Evolutionary conservation across 1,140 invertebrate species (phyloP).

Genomic region (Anastrepha obliqua): DNA sequence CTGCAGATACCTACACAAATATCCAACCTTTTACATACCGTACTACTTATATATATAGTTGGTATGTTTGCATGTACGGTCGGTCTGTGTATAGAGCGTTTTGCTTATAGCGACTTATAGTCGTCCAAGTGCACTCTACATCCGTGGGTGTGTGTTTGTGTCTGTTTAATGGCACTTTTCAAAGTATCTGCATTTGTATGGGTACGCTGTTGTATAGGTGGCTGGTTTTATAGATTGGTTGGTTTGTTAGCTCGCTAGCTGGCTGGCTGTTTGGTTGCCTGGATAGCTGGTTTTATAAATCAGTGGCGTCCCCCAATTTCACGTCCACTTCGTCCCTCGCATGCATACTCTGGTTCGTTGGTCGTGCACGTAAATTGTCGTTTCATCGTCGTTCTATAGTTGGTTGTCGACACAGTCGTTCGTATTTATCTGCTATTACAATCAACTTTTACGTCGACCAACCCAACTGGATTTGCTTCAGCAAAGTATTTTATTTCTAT

Average conservation of each 20-base stretch:
- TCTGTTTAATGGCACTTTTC: background rate
- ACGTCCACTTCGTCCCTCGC: background rate
- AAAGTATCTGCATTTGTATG: slow-evolving; percentile 22
- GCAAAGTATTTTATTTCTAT: slow-evolving; percentile 38
- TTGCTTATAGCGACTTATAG: slow-evolving; percentile 39
- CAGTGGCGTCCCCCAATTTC: slow-evolving; percentile 1
- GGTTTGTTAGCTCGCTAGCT: background rate
- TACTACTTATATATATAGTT: background rate
- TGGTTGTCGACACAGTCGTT: slow-evolving; percentile 18
- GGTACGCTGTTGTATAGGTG: slow-evolving; percentile 40
- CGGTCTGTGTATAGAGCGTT: slow-evolving; percentile 14
- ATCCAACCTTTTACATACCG: background rate
- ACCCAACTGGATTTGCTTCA: slow-evolving; percentile 51
- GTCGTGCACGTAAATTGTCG: background rate
- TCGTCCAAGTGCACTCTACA: slow-evolving; percentile 12
- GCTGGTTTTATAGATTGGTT: slow-evolving; percentile 42
- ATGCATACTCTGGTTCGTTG: background rate
- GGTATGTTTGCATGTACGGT: background rate
- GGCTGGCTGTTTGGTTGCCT: background rate
- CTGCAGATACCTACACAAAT: slow-evolving; percentile 26
- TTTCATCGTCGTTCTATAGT: slow-evolving; percentile 26
- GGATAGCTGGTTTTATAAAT: slow-evolving; percentile 52
- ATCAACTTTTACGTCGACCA: slow-evolving; percentile 36
- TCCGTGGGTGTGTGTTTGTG: background rate
- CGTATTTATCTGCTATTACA: slow-evolving; percentile 53